These are phyloP conservation scores for Rhingia rostrata DNA, from an alignment of 2,888 invertebrate genomes.

Conservation along the genomic window DNA sequence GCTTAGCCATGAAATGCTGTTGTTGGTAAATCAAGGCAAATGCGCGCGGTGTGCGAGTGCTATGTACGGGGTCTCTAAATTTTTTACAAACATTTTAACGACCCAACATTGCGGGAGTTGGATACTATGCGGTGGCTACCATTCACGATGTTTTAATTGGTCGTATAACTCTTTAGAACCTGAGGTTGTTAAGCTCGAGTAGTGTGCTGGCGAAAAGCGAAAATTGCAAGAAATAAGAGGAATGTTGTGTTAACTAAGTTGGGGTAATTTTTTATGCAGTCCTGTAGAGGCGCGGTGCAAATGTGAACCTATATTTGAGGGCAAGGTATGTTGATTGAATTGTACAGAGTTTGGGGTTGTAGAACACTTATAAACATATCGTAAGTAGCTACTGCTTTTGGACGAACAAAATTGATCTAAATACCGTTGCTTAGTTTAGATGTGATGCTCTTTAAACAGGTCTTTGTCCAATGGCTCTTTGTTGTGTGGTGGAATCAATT, in stretches of 20 bases:
- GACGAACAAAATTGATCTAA: background rate
- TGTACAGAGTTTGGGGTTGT: background rate
- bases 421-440: too few relatives aligned
- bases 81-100: constrained; percentile 21
- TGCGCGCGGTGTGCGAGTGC: background rate
- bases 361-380: constrained; percentile 1
- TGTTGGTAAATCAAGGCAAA: background rate
- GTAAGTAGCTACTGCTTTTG: background rate
- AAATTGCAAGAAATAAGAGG: background rate
- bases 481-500: too few relatives aligned
- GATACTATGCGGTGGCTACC: constrained; percentile 3
- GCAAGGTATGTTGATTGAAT: background rate
- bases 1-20: constrained; percentile 30
- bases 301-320: background rate
- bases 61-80: constrained; percentile 4
- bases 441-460: too few relatives aligned
- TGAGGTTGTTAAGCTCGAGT: constrained; percentile 11
- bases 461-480: too few relatives aligned
- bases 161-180: constrained; percentile 22
- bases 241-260: background rate
- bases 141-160: constrained; percentile 54
- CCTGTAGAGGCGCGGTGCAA: background rate
- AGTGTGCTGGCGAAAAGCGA: constrained; percentile 1
- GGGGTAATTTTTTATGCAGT: background rate
- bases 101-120: constrained; percentile 24